Conservation (phyloP, 2,888 invertebrate species). For the Junonia oenone region DNA sequence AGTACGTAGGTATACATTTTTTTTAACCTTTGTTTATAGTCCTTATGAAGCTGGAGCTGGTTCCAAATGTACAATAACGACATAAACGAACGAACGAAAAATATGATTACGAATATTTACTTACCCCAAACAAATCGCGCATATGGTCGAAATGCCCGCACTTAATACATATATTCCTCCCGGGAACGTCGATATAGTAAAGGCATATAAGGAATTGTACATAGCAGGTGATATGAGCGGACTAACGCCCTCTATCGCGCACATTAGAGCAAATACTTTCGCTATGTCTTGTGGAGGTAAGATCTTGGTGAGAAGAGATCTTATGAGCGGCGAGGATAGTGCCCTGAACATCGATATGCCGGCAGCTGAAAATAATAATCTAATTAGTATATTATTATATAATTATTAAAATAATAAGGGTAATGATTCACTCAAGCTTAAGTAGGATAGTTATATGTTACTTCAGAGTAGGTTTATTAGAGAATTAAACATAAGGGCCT, state of each 20-base stretch:
- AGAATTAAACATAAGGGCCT: no score
- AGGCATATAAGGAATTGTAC: conserved; percentile 82
- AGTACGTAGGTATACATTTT: no score
- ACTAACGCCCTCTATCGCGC: conserved; percentile 81
- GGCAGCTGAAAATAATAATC: conserved; percentile 52
- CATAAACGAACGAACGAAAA: no score
- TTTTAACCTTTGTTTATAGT: no score
- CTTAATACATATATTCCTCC: conserved; percentile 81
- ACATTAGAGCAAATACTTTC: conserved; percentile 84
- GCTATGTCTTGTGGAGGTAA: conserved; percentile 81
- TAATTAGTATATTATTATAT: neutral
- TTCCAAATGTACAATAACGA: no score
- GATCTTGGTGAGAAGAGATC: conserved; percentile 81
- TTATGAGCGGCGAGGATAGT: conserved; percentile 77
- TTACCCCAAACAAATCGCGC: conserved; percentile 73
- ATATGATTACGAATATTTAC: conserved; percentile 36
- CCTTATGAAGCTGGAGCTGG: no score
- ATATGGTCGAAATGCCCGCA: conserved; percentile 59
- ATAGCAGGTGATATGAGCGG: conserved; percentile 82
- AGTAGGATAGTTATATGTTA: no score
- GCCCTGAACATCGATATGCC: conserved; percentile 70
- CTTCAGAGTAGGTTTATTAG: no score
- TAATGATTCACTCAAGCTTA: no score
- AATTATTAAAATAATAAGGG: neutral
- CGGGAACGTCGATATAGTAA: conserved; percentile 76